phyloP scores from a whole-genome alignment of 2,797 vertebrate species.

The Notamacropus eugenii region DNA sequence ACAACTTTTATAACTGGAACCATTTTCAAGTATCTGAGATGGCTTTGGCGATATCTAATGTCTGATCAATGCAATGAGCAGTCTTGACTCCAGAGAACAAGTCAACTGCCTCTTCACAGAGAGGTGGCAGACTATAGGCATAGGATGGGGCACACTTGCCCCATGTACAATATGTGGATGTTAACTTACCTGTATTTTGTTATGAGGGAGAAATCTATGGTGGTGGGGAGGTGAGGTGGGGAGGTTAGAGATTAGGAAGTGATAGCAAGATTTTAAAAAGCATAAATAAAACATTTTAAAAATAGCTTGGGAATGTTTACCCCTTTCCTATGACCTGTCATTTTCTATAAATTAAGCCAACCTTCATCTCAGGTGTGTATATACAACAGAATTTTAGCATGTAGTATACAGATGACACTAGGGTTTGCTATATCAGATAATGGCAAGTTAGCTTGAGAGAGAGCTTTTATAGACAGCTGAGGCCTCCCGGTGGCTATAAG shows the following conservation, averaged over 20 bases:
- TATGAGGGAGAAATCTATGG: not conserved
- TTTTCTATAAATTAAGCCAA: not conserved
- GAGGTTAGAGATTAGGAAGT: not conserved
- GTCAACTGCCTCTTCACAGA: not conserved
- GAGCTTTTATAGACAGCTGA: conserved; percentile 35
- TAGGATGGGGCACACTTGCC: not conserved
- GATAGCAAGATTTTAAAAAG: not conserved
- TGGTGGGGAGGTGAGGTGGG: not conserved
- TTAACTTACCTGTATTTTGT: not conserved
- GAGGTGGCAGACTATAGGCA: not conserved
- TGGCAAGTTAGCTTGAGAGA: conserved; percentile 46
- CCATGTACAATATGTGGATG: not conserved
- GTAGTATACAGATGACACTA: conserved; percentile 9
- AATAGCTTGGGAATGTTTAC: not conserved
- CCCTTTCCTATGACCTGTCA: not conserved
- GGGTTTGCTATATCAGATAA: conserved; percentile 49
- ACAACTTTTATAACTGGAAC: conserved; percentile 1
- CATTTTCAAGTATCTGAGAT: not conserved
- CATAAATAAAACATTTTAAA: not conserved
- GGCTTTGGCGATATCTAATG: not conserved
- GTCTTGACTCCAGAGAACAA: not conserved
- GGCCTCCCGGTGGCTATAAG: conserved; percentile 17
- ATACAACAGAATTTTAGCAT: conserved; percentile 41
- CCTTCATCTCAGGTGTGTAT: conserved; percentile 27
- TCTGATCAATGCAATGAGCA: not conserved